phyloP scores from a whole-genome alignment of 2,113 vertebrate species.

The Balaeniceps rex region DNA sequence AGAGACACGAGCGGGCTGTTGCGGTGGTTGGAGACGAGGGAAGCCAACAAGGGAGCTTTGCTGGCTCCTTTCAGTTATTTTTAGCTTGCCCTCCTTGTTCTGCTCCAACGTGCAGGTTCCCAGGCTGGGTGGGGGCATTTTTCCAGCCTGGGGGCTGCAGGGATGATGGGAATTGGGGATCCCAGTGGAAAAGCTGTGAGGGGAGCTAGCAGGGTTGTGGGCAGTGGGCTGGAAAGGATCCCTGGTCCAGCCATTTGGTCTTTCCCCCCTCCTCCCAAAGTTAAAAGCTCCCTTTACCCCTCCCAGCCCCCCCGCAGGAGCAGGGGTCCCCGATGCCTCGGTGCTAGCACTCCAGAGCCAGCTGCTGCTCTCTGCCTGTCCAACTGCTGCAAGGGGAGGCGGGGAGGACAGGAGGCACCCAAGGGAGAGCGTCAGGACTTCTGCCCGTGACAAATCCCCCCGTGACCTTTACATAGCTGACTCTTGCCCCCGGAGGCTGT shows the following conservation, averaged over 20 bases:
- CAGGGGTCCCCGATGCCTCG: fast-evolving
- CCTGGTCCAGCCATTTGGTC: neutral
- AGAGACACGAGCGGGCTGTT: neutral
- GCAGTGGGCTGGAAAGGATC: neutral
- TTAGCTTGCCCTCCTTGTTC: neutral
- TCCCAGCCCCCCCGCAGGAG: neutral
- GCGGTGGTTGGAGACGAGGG: fast-evolving
- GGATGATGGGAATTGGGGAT: neutral
- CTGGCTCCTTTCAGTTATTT: neutral
- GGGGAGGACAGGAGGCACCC: neutral
- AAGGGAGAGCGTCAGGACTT: neutral
- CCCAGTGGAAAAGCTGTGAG: neutral
- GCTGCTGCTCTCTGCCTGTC: neutral
- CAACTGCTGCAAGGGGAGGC: neutral
- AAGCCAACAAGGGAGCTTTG: neutral
- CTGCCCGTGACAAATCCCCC: neutral
- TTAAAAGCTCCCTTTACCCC: neutral
- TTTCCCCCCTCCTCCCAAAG: neutral
- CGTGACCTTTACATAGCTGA: neutral
- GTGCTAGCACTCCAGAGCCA: neutral
- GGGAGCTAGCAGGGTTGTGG: neutral
- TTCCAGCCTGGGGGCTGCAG: neutral
- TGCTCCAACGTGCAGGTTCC: neutral
- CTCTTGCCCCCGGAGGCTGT: neutral
- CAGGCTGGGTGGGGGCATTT: neutral